phyloP scores from a whole-genome alignment of 1,140 invertebrate species.

The Drosophila parvula region DNA sequence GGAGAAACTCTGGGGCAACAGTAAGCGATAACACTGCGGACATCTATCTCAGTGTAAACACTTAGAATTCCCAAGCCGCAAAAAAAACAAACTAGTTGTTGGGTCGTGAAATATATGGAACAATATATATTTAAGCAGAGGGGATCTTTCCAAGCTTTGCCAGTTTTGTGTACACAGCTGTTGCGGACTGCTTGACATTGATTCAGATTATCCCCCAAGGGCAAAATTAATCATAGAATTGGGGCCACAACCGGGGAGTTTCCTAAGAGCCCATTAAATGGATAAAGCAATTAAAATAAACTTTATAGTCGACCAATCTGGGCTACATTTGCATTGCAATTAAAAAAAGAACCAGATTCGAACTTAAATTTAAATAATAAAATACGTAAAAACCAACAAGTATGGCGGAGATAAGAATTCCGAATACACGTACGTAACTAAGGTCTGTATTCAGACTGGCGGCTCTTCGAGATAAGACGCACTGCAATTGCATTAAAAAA shows the following conservation, averaged over 20 bases:
- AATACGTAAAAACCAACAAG: not conserved
- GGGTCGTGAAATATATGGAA: constrained; percentile 21
- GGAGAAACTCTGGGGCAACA: constrained; percentile 3
- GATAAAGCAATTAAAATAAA: not conserved
- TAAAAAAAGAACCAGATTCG: not conserved
- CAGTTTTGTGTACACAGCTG: constrained; percentile 28
- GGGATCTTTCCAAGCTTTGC: constrained; percentile 1
- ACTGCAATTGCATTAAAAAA: constrained; percentile 6
- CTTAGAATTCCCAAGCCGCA: constrained; percentile 8
- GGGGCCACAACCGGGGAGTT: not conserved
- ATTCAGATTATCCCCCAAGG: constrained; percentile 23
- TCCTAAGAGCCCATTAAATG: not conserved
- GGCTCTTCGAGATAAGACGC: constrained; percentile 16
- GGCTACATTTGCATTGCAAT: not conserved
- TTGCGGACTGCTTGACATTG: constrained; percentile 1
- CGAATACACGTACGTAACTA: not conserved
- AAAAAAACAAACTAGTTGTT: not conserved
- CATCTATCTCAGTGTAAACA: constrained; percentile 27
- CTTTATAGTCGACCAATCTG: no score
- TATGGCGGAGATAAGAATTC: constrained; percentile 5
- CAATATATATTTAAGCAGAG: no score
- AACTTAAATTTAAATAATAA: not conserved
- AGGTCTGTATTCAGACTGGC: not conserved
- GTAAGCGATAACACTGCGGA: constrained; percentile 31
- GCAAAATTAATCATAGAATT: not conserved